These are phyloP conservation scores for Schizotus pectinicornis DNA, from an alignment of 2,888 invertebrate species.

Conservation along the genomic window DNA sequence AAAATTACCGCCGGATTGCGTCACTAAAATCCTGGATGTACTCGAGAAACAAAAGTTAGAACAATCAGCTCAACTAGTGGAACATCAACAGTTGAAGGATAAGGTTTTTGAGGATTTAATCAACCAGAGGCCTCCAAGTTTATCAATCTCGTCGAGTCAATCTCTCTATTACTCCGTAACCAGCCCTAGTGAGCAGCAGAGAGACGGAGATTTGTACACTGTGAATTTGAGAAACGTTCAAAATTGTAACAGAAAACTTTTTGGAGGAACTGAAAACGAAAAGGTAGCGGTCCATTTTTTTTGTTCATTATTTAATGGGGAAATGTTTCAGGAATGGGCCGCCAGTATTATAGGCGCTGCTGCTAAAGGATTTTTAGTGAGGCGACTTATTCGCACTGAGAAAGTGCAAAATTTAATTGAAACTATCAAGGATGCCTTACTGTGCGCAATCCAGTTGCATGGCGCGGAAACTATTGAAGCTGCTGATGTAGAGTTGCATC, in stretches of 20 bases:
- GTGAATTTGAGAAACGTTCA: slow-evolving; percentile 6
- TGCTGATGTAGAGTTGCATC: slow-evolving; percentile 74
- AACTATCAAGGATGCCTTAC: slow-evolving; percentile 78
- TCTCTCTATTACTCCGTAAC: slow-evolving; percentile 39
- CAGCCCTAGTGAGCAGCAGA: slow-evolving; percentile 31
- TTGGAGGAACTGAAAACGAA: background rate
- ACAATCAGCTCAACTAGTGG: slow-evolving; percentile 30
- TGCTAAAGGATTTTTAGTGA: slow-evolving; percentile 78
- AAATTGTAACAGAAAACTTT: slow-evolving; percentile 1
- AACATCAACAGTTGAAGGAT: slow-evolving; percentile 21
- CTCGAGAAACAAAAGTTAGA: slow-evolving; percentile 44
- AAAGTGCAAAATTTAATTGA: slow-evolving; percentile 80
- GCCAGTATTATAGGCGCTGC: slow-evolving; percentile 72
- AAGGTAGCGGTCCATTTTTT: no score
- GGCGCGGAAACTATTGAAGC: slow-evolving; percentile 66
- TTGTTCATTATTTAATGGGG: no score
- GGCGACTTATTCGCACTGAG: slow-evolving; percentile 81
- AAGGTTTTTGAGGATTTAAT: background rate
- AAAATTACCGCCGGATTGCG: slow-evolving; percentile 30
- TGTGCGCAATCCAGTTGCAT: slow-evolving; percentile 78
- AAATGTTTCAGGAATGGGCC: slow-evolving; percentile 58
- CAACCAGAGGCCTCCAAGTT: slow-evolving; percentile 2
- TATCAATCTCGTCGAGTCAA: slow-evolving; percentile 44
- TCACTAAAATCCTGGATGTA: slow-evolving; percentile 45
- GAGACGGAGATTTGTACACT: background rate